A percentile compares a stretch with the other conserved stretches of the same genome.
Conservation (phyloP, 2,888 invertebrate species). For the Erpobdella octoculata region DNA sequence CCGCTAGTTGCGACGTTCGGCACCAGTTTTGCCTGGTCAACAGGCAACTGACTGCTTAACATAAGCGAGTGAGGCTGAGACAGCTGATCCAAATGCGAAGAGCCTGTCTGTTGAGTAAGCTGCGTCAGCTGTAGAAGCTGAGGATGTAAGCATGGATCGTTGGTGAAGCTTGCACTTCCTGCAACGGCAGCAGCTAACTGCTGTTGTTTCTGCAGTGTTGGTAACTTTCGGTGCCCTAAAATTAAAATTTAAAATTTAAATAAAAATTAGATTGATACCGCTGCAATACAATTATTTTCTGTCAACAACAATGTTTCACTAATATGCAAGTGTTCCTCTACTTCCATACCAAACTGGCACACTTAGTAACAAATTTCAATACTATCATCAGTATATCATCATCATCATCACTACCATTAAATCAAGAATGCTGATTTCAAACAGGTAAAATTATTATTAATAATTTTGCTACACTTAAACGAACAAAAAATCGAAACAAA, state of each 20-base stretch:
- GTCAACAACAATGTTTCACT: no score
- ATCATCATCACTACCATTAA: no score
- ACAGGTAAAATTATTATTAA: no score
- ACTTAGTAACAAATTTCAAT: no score
- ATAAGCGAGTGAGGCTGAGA: background rate
- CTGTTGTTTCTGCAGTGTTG: slow-evolving; percentile 25
- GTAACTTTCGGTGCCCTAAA: slow-evolving; percentile 26
- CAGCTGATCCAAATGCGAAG: background rate
- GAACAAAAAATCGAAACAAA: no score
- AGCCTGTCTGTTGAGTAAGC: background rate
- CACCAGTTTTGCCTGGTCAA: background rate
- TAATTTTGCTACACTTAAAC: no score
- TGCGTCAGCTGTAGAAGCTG: background rate
- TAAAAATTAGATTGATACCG: background rate
- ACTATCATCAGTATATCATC: no score
- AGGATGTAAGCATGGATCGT: slow-evolving; percentile 36
- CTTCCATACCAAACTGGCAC: no score
- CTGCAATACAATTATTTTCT: background rate
- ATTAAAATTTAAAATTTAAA: background rate
- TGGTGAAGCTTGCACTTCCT: slow-evolving; percentile 38
- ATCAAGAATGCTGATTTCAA: no score
- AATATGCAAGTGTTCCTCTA: no score
- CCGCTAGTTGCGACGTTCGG: background rate
- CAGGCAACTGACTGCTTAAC: background rate
- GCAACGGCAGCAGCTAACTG: slow-evolving; percentile 38